Conservation (phyloP, 2,888 invertebrate genomes). For the Phortica okadai region DNA sequence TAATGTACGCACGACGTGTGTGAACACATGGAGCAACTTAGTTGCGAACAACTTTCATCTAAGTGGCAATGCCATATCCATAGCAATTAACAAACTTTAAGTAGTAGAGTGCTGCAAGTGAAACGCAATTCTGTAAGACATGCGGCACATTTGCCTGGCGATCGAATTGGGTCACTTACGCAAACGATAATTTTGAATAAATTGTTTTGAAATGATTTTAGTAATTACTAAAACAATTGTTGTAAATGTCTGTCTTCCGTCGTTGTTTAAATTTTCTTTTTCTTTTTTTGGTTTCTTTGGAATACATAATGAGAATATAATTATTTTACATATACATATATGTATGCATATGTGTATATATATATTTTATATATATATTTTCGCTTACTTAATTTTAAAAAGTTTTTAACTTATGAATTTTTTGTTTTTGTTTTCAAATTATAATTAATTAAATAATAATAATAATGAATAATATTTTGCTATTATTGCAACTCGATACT, state of each 20-base stretch:
- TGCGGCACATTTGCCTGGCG: too few relatives aligned
- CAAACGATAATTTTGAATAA: background rate
- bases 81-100: too few relatives aligned
- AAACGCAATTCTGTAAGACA: too few relatives aligned
- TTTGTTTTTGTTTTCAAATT: background rate
- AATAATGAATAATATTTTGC: conserved; percentile 67
- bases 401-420: conserved; percentile 64
- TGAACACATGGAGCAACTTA: too few relatives aligned
- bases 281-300: conserved; percentile 48
- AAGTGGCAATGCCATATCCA: too few relatives aligned
- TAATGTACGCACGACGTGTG: too few relatives aligned
- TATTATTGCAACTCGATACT: conserved; percentile 62
- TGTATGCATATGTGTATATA: conserved; percentile 42
- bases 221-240: background rate
- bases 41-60: too few relatives aligned
- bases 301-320: conserved; percentile 41
- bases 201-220: background rate
- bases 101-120: too few relatives aligned
- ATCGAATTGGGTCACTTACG: background rate
- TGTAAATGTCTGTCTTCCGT: background rate
- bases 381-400: conserved; percentile 59
- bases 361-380: conserved; percentile 44
- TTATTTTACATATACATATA: conserved; percentile 37
- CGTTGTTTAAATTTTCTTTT: background rate
- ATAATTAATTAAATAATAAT: conserved; percentile 34